Base-by-base conservation (phyloP, 2,888 invertebrate genomes). In the Physocephala rufipes region DNA sequence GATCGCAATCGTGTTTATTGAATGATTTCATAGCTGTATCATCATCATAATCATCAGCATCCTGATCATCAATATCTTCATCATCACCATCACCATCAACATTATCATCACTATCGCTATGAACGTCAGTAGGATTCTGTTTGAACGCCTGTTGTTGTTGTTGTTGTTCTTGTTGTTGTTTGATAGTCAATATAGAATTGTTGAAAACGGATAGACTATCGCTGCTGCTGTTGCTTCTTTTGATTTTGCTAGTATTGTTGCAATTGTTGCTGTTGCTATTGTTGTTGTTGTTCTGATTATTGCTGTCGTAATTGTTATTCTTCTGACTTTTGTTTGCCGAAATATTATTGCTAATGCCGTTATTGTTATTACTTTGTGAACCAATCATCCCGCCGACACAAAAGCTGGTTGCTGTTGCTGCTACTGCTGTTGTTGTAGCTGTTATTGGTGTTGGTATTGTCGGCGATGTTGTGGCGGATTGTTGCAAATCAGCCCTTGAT, bases 11-110 rank as follows among this genome's bases (percentile, higher is more conserved):
- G 64, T 78, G 74, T 2, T 79, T 79, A 59, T 82, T 81, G 45
- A 81, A 76, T 12, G 82, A 78, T 77, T 80, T 84, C 78, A 82
- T 81, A 49, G 78, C 74, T 1, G 80, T 79, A 70, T 84, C 83
- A 70, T 79, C 81, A 47, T 78, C 76, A 59, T 55, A 55, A 13
- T 36, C 16, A 36, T 55, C 36, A 9, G 19, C 15, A n/a, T 30
- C 72, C 73, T 19, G 65, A 5, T 49, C n/a, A n/a, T n/a, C n/a
- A n/a, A n/a, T n/a, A n/a, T n/a, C n/a, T n/a, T n/a, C n/a, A n/a
- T n/a, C n/a, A n/a, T n/a, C n/a, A n/a, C n/a, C n/a, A 70, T 84
- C 83, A 70, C 79, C 81, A 47, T 78, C 76, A 59, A 43, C 55
- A 13, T 36, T 12, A 36, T 55, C 24, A 66, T 70, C 26, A 73